phyloP scores from a whole-genome alignment of 2,888 invertebrate species.

The Tinea trinotella region DNA sequence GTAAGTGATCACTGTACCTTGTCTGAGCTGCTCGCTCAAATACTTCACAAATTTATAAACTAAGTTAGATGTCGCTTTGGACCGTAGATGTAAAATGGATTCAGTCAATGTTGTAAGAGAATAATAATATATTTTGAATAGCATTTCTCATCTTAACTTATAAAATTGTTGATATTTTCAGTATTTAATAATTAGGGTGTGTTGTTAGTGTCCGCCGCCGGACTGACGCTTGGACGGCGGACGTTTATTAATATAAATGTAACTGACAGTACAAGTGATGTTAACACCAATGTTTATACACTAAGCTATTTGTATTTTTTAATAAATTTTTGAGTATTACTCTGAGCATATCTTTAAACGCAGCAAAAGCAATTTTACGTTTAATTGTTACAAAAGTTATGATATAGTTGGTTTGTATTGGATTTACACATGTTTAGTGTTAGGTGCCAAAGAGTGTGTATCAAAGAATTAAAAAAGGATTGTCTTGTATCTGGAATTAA shows the following conservation, averaged over 20 bases:
- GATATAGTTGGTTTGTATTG: conserved; percentile 9
- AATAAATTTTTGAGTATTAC: conserved; percentile 11
- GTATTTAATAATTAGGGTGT: conserved; percentile 26
- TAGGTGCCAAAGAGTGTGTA: conserved; percentile 71
- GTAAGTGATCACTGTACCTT: conserved; percentile 59
- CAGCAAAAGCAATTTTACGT: conserved; percentile 16
- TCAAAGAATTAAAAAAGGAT: too few species aligned
- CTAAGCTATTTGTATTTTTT: conserved; percentile 8
- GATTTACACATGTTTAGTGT: conserved; percentile 27
- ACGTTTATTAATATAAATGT: neutral
- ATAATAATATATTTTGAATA: neutral
- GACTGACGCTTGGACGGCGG: neutral
- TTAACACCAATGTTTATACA: conserved; percentile 27
- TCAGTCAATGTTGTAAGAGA: neutral
- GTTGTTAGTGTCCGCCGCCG: conserved; percentile 29
- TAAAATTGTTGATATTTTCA: neutral
- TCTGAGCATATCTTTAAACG: conserved; percentile 12
- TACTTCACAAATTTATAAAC: conserved; percentile 62
- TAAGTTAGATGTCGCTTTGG: conserved; percentile 40
- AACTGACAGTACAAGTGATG: conserved; percentile 35
- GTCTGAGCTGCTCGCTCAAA: conserved; percentile 47
- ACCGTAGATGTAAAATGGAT: neutral
- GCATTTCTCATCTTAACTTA: neutral
- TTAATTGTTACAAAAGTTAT: neutral
- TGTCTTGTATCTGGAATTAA: conserved; percentile 52